Evolutionary conservation across 2,888 invertebrate species (phyloP), one percentile per base, ranked within the genome.

Genomic region (Ischnus inquisitorius): DNA sequence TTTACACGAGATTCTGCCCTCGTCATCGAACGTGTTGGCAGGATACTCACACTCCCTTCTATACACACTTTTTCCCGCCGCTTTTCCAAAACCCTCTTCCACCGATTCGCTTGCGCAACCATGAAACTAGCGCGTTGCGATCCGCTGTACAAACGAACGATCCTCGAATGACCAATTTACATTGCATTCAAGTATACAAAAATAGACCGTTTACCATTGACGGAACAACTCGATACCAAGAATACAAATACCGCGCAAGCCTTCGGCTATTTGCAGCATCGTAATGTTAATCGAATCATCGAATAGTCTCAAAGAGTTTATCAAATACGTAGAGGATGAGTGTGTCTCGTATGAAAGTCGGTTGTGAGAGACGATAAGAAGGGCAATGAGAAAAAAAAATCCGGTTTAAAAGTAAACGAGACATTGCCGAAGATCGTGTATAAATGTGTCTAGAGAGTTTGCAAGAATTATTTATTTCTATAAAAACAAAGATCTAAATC

Each of bases 401-500:
- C n/a, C n/a, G n/a, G n/a, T n/a, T n/a, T 25, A 3, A 34, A 51
- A 34, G 34, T 39, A 60, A 51, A 43, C 57, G 60, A 78, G 54
- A 39, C 76, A 22, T 34, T 16, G 14, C 12, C 41, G 22, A 65
- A 22, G 1, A 34, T 64, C 39, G 64, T 28, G 25, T 39, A 39
- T 75, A 48, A 62, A 51, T 51, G 64, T 75, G 39, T 22, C 48
- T 51, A 14, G 19, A 60, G 64, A 64, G 75, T 39, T 64, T 51
- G 64, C n/a, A 46, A 72, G 68, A 76, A 25, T 62, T 81, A 41
- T 25, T 60, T 60, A 28, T 60, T 75, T 62, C 64, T 75, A 72
- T 51, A 54, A 69, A 75, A 83, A 82, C 25, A 75, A 77, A 82
- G 76, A 84, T 84, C 69, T 84, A 64, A 84, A 84, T 84, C 74